Percentiles rank a stretch among this genome's conserved stretches.
phyloP scores from a whole-genome alignment of 2,888 invertebrate species.

The Aromia moschata region DNA sequence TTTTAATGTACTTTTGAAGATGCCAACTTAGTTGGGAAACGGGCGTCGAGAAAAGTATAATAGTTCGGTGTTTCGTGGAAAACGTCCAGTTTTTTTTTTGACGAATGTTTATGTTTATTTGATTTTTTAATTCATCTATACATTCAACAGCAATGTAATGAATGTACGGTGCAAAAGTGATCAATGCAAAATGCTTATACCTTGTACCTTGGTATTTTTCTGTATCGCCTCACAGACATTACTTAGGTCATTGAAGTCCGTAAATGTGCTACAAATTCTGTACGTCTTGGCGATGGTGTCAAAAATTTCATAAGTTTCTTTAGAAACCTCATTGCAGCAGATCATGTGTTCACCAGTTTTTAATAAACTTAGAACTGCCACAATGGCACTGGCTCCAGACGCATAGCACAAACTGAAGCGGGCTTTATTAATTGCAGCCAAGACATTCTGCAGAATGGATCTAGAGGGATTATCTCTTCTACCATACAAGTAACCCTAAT shows the following conservation, averaged over 20 bases:
- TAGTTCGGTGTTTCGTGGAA: too few relatives aligned
- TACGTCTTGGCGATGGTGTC: slow-evolving; percentile 66
- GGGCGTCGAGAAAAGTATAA: not conserved
- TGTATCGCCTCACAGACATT: slow-evolving; percentile 75
- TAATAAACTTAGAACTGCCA: slow-evolving; percentile 78
- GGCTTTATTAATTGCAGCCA: slow-evolving; percentile 89
- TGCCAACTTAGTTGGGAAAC: not conserved
- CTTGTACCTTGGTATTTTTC: slow-evolving; percentile 82
- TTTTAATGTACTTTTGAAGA: not conserved
- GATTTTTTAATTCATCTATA: too few relatives aligned
- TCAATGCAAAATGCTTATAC: too few relatives aligned
- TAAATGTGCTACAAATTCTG: slow-evolving; percentile 78
- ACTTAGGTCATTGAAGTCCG: slow-evolving; percentile 77
- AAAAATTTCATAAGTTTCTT: slow-evolving; percentile 83
- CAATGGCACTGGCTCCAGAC: slow-evolving; percentile 89
- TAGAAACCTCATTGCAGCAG: slow-evolving; percentile 91
- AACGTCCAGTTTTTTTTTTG: not conserved
- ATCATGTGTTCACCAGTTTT: slow-evolving; percentile 88
- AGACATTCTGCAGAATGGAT: slow-evolving; percentile 83
- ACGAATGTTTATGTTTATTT: not conserved
- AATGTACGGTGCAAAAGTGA: too few relatives aligned
- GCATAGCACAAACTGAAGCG: slow-evolving; percentile 81
- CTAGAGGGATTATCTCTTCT: slow-evolving; percentile 95
- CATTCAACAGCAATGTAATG: too few relatives aligned
- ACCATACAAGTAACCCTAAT: slow-evolving; percentile 87